Evolutionary conservation across 2,797 vertebrate genomes (phyloP).

Genomic region (Rhabdomys pumilio): DNA sequence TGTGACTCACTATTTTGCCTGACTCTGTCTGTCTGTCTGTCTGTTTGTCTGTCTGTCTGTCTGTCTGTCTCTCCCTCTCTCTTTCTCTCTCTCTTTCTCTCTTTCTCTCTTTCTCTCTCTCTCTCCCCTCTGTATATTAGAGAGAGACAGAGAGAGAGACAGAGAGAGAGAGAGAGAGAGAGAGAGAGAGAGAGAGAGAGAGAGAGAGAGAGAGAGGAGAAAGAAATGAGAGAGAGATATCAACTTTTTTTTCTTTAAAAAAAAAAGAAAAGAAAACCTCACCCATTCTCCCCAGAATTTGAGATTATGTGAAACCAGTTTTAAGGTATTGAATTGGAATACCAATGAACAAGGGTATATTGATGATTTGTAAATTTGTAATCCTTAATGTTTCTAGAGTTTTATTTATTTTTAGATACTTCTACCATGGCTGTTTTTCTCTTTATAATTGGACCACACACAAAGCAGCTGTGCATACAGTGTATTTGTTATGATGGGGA

Average conservation of each 20-base stretch:
- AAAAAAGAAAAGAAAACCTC: background rate
- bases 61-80: too few species aligned
- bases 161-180: background rate
- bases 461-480: background rate
- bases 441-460: background rate
- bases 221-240: background rate
- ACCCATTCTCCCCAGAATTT: background rate
- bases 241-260: background rate
- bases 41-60: background rate
- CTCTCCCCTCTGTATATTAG: background rate
- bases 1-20: background rate
- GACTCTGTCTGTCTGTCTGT: background rate
- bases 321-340: background rate
- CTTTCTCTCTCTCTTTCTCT: background rate
- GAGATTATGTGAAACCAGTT: background rate
- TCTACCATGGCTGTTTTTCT: background rate
- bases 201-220: background rate
- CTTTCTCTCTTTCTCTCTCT: too few species aligned
- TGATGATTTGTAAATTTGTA: background rate
- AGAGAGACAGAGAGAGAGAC: background rate
- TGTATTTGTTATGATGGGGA: fast-evolving
- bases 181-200: background rate
- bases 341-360: background rate
- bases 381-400: background rate
- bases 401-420: background rate